Conservation (phyloP, 2,113 vertebrate species). For the Dasypus novemcinctus region DNA sequence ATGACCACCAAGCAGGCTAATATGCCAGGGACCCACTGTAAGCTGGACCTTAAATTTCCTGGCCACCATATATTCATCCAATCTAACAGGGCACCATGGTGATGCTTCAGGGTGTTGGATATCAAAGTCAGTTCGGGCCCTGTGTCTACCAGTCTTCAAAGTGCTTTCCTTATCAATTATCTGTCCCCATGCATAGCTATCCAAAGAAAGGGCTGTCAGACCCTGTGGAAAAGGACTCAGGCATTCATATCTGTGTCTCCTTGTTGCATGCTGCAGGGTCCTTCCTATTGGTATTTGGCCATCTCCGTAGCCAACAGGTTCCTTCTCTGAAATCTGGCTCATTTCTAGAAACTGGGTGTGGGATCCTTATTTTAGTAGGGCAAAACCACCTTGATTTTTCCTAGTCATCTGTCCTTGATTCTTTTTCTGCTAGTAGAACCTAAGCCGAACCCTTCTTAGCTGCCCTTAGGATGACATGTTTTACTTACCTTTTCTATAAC, state of each 20-base stretch:
- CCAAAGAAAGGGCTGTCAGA: neutral
- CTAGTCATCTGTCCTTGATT: neutral
- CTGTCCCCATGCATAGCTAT: neutral
- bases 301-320: neutral
- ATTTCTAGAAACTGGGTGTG: neutral
- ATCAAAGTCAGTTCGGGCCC: neutral
- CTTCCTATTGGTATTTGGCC: neutral
- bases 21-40: neutral
- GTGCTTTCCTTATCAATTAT: neutral
- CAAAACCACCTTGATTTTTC: neutral
- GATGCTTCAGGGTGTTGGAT: neutral
- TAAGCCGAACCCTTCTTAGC: neutral
- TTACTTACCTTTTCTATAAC: neutral
- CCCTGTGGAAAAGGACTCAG: neutral
- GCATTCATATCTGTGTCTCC: neutral
- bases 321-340: neutral
- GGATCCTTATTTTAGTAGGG: neutral
- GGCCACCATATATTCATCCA: neutral
- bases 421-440: neutral
- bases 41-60: neutral
- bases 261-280: neutral
- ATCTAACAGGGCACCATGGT: neutral
- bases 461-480: neutral
- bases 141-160: neutral
- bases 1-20: neutral